A percentile compares a stretch with the other conserved stretches of the same genome.
These are phyloP conservation scores for Daubentonia madagascariensis DNA, from an alignment of 2,113 vertebrate species.

Conservation along the genomic window DNA sequence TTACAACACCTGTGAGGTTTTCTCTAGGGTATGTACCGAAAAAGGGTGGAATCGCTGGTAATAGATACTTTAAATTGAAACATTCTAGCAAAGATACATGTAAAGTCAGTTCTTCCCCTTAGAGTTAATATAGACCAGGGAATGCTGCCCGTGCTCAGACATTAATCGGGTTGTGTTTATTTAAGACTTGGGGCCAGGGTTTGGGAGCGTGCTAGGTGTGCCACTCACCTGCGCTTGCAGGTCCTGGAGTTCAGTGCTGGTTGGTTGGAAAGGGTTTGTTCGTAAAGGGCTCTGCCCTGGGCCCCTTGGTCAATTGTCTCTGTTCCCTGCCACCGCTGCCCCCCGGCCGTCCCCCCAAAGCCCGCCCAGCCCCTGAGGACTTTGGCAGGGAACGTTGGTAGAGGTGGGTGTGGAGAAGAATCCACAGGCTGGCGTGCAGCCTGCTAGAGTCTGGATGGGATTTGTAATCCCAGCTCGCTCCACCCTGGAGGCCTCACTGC, in stretches of 20 bases:
- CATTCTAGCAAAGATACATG: too few relatives aligned
- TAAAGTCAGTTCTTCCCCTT: background rate
- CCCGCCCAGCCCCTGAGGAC: background rate
- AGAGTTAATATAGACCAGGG: background rate
- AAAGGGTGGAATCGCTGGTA: background rate
- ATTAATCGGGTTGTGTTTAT: background rate
- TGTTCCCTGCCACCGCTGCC: background rate
- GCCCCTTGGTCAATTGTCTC: background rate
- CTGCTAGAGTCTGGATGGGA: background rate
- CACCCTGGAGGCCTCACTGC: rapidly evolving
- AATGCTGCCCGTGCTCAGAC: background rate
- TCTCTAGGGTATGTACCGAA: background rate
- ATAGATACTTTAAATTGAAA: background rate
- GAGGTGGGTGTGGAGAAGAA: background rate
- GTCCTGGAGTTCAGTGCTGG: too few relatives aligned
- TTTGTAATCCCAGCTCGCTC: background rate
- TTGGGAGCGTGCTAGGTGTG: background rate
- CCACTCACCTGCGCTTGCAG: too few relatives aligned
- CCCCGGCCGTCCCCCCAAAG: too few relatives aligned
- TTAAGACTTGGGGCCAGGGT: background rate
- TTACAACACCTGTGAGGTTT: background rate
- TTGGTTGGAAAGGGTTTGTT: background rate
- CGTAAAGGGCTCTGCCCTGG: background rate
- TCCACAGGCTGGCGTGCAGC: background rate
- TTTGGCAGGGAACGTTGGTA: background rate